A percentile compares a stretch with the other conserved stretches of the same genome.
These are phyloP conservation scores for Synergus umbraculus DNA, from an alignment of 2,888 invertebrate species.

Conservation along the genomic window DNA sequence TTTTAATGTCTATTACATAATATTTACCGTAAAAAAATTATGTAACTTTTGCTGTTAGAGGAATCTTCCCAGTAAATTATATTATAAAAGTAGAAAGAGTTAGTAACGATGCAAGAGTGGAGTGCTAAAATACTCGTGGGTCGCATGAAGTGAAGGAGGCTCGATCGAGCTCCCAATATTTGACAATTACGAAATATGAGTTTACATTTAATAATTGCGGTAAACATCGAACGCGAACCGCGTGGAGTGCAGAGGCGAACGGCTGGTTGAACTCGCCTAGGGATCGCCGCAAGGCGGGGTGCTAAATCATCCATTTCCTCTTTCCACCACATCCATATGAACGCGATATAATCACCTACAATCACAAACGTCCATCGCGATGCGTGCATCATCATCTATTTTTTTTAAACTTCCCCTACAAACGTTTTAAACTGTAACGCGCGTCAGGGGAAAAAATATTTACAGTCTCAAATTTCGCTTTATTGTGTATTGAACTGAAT, in stretches of 20 bases:
- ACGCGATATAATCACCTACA: slow-evolving; percentile 23
- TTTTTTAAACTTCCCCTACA: background rate
- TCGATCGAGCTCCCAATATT: slow-evolving; percentile 73
- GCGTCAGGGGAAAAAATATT: background rate
- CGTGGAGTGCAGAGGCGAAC: slow-evolving; percentile 63
- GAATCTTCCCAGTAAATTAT: too few species aligned
- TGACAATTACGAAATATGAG: slow-evolving; percentile 76
- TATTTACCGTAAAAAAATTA: too few species aligned
- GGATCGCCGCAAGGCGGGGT: slow-evolving; percentile 57
- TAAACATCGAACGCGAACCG: slow-evolving; percentile 72
- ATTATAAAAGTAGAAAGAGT: background rate
- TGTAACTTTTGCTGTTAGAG: too few species aligned
- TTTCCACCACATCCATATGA: slow-evolving; percentile 52
- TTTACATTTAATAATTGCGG: slow-evolving; percentile 77
- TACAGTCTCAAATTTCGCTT: background rate
- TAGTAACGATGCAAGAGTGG: slow-evolving; percentile 41
- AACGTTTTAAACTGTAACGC: background rate
- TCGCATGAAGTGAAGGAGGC: slow-evolving; percentile 60
- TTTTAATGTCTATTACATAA: too few species aligned
- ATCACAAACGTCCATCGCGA: slow-evolving; percentile 46
- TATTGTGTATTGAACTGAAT: background rate
- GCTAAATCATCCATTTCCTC: slow-evolving; percentile 52
- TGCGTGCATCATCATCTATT: slow-evolving; percentile 45
- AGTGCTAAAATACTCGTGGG: slow-evolving; percentile 16
- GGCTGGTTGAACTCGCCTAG: slow-evolving; percentile 54